Percentiles rank a stretch among this genome's conserved stretches.
Evolutionary conservation across 1,140 invertebrate genomes (phyloP).

Genomic region (Popillia japonica): DNA sequence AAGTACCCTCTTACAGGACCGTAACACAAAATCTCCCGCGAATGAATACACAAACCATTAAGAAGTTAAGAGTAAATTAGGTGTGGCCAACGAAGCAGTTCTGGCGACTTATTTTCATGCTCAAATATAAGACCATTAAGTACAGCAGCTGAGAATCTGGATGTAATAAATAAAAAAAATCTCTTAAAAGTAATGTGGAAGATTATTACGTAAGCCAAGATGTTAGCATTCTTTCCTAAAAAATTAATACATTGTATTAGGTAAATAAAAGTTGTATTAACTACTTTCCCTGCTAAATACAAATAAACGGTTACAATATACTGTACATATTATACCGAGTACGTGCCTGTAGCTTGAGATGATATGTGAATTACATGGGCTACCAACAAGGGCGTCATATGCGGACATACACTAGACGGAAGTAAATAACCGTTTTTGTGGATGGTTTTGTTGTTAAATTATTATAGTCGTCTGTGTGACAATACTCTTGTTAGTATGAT

Average conservation of each 20-base stretch:
- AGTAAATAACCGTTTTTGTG: conserved; percentile 44
- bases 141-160: no score
- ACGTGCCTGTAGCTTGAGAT: conserved; percentile 35
- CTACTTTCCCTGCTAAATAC: no score
- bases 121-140: no score
- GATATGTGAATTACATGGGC: conserved; percentile 41
- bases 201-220: no score
- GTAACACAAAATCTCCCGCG: neutral
- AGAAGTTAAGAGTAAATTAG: neutral
- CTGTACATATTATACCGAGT: neutral
- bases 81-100: neutral
- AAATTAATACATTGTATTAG: no score
- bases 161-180: no score
- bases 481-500: conserved; percentile 50
- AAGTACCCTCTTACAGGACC: conserved; percentile 33
- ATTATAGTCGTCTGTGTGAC: conserved; percentile 43
- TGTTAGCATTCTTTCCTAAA: no score
- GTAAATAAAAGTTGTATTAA: no score
- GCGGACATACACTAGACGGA: conserved; percentile 35
- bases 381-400: conserved; percentile 41
- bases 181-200: no score
- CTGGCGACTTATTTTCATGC: no score
- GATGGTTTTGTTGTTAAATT: conserved; percentile 42
- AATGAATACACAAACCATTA: neutral
- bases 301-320: no score